Evolutionary conservation across 2,888 invertebrate species (phyloP).

Genomic region (Rutpela maculata): DNA sequence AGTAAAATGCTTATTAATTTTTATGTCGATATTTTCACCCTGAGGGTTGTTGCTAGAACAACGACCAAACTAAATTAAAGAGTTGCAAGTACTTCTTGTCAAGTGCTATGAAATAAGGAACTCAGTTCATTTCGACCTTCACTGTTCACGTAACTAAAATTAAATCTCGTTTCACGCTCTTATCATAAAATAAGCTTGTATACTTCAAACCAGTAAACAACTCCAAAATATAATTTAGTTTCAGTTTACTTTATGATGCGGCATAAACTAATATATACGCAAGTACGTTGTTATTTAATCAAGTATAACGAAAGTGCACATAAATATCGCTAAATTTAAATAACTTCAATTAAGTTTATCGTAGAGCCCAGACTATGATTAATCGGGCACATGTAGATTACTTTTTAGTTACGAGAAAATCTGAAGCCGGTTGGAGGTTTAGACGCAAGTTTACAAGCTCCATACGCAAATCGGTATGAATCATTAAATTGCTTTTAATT

Average conservation of each 20-base stretch:
- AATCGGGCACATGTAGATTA: constrained; percentile 35
- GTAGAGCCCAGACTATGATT: constrained; percentile 39
- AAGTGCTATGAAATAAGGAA: no score
- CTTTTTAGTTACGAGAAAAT: constrained; percentile 41
- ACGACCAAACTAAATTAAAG: no score
- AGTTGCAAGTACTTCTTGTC: no score
- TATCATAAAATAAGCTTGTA: background rate
- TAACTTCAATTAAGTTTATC: constrained; percentile 9
- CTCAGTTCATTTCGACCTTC: no score
- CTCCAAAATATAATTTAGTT: background rate
- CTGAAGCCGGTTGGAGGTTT: constrained; percentile 19
- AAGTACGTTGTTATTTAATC: background rate
- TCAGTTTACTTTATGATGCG: background rate
- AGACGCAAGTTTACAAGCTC: constrained; percentile 6
- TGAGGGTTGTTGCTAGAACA: no score
- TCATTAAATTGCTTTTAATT: background rate
- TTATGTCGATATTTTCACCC: no score
- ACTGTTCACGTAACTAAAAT: no score
- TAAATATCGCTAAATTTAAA: constrained; percentile 16
- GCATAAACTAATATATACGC: background rate
- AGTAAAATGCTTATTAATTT: no score
- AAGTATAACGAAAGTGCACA: background rate
- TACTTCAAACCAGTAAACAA: background rate
- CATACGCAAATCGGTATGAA: constrained; percentile 1
- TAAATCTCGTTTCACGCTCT: no score